These are phyloP conservation scores for Zaprionus gabonicus DNA, from an alignment of 1,140 invertebrate genomes.

Conservation along the genomic window DNA sequence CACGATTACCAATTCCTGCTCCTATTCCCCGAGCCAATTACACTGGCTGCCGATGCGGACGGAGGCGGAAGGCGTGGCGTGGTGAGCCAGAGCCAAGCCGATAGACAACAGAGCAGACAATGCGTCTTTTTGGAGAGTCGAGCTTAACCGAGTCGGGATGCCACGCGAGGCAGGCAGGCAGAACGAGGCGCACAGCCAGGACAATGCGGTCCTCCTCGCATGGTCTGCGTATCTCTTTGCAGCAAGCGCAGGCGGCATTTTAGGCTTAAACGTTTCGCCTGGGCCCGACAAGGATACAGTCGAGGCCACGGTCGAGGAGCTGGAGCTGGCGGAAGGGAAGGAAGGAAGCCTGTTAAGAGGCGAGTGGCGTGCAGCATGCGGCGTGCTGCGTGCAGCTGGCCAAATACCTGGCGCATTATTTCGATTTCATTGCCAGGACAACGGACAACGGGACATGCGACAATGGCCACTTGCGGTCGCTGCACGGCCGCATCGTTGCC, in stretches of 20 bases:
- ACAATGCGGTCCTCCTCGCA: neutral
- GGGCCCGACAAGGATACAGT: slow-evolving; percentile 25
- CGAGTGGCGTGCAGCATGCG: neutral
- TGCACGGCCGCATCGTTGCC: slow-evolving; percentile 44
- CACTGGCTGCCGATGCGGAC: slow-evolving; percentile 6
- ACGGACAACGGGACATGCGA: slow-evolving; percentile 8
- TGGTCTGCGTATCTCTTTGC: neutral
- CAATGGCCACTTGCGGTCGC: slow-evolving; percentile 43
- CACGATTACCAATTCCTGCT: slow-evolving; percentile 46
- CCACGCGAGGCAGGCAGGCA: neutral
- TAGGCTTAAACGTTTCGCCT: slow-evolving; percentile 36
- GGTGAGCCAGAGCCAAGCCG: neutral
- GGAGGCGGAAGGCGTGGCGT: too few species aligned
- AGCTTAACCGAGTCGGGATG: neutral
- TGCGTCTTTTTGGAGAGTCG: slow-evolving; percentile 35
- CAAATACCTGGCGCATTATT: slow-evolving; percentile 47
- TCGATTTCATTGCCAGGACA: slow-evolving; percentile 42
- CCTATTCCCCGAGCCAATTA: slow-evolving; percentile 56
- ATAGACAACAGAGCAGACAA: slow-evolving; percentile 23
- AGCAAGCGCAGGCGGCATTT: slow-evolving; percentile 31
- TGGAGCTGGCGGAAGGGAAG: neutral
- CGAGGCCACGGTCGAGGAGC: too few species aligned
- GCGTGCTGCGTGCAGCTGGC: slow-evolving; percentile 3
- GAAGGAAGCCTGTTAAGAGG: neutral
- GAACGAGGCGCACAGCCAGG: neutral